Percentiles rank a stretch among this genome's conserved stretches.
Conservation (phyloP, 2,797 vertebrate genomes). For the Eospalax fontanierii region DNA sequence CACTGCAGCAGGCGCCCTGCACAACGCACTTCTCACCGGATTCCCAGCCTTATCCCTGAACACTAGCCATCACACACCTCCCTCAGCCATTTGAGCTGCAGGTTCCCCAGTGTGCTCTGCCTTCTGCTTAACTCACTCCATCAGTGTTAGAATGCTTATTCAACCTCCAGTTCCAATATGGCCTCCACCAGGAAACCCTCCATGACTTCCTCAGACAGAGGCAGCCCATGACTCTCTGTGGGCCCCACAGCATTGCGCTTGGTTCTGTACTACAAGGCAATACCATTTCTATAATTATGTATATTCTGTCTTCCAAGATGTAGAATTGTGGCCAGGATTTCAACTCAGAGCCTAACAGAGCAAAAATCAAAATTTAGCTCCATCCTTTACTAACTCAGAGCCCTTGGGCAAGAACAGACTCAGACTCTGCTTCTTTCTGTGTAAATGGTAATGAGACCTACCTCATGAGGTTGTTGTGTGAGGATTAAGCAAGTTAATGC, state of each 20-base stretch:
- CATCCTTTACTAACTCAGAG: neutral
- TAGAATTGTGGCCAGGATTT: neutral
- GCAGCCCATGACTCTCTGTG: neutral
- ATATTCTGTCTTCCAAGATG: constrained; percentile 40
- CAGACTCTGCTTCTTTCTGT: neutral
- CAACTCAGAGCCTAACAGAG: constrained; percentile 39
- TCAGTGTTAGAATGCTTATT: neutral
- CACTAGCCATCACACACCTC: neutral
- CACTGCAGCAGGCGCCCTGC: neutral
- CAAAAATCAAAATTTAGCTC: constrained; percentile 61
- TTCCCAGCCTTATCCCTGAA: neutral
- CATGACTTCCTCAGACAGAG: neutral
- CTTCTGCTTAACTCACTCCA: neutral
- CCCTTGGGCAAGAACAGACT: neutral
- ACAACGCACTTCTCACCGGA: neutral
- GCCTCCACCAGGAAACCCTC: neutral
- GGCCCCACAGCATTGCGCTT: neutral
- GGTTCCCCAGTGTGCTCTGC: neutral
- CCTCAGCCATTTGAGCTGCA: neutral
- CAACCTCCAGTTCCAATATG: neutral
- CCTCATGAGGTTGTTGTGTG: neutral
- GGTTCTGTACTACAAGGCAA: neutral
- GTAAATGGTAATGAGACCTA: neutral
- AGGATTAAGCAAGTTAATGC: constrained; percentile 3
- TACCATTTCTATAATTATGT: neutral